Evolutionary conservation across 2,888 invertebrate species (phyloP).

Genomic region (Ophion obscuratus): DNA sequence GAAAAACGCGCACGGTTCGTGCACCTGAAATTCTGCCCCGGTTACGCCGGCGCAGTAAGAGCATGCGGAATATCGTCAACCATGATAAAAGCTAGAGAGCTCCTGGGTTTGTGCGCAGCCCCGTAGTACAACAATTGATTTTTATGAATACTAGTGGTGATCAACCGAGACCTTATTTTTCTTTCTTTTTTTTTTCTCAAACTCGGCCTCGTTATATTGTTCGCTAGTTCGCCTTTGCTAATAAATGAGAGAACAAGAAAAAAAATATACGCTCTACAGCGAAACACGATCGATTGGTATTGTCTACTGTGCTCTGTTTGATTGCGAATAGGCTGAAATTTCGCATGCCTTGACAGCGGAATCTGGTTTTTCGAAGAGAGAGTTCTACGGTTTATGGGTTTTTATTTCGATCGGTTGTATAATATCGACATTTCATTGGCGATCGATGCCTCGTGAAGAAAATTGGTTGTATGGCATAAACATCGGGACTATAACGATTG

Average conservation of each 20-base stretch:
- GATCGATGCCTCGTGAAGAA: neutral
- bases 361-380: neutral
- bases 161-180: slow-evolving; percentile 15
- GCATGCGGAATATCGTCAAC: slow-evolving; percentile 25
- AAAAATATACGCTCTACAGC: neutral
- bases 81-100: slow-evolving; percentile 1
- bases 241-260: neutral
- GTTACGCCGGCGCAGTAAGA: slow-evolving; percentile 22
- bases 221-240: neutral
- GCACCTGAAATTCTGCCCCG: slow-evolving; percentile 34
- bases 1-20: slow-evolving; percentile 13
- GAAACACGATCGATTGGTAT: neutral
- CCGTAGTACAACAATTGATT: slow-evolving; percentile 28
- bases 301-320: neutral
- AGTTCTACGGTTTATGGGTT: neutral
- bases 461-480: neutral
- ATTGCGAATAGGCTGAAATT: neutral
- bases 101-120: slow-evolving; percentile 5
- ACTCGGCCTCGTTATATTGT: neutral
- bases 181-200: slow-evolving; percentile 1
- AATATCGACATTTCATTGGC: neutral
- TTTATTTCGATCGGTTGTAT: neutral
- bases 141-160: neutral
- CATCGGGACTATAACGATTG: too few relatives aligned
- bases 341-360: neutral